Percentiles rank a stretch among this genome's conserved stretches.
Evolutionary conservation across 2,113 vertebrate genomes (phyloP).

Genomic region (Acinonyx jubatus): DNA sequence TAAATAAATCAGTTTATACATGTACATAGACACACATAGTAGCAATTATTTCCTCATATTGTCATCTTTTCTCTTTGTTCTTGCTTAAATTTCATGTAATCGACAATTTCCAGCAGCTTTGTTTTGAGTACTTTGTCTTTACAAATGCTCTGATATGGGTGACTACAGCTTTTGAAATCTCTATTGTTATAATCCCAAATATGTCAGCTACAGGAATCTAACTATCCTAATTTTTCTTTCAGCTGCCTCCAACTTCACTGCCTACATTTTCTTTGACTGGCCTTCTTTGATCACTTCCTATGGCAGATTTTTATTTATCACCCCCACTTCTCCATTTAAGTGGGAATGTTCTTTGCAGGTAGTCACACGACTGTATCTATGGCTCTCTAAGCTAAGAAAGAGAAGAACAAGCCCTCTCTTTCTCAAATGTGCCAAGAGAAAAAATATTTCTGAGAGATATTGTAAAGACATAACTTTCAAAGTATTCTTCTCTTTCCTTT

Average conservation of each 20-base stretch:
- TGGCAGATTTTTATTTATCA: neutral
- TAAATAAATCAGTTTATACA: neutral
- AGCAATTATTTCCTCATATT: conserved; percentile 39
- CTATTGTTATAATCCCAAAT: conserved; percentile 42
- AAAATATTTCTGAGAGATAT: neutral
- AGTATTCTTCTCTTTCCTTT: neutral
- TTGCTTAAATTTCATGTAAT: conserved; percentile 48
- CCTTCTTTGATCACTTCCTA: neutral
- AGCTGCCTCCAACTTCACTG: neutral
- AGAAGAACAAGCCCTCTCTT: neutral
- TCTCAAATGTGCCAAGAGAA: neutral
- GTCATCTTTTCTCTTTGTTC: conserved; percentile 40
- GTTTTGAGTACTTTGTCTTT: conserved; percentile 19
- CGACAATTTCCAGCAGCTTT: conserved; percentile 1
- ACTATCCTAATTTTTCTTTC: neutral
- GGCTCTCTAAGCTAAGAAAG: neutral
- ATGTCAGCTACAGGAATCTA: neutral
- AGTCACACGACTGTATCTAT: neutral
- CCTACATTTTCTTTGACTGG: conserved; percentile 5
- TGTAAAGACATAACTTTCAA: conserved; percentile 10
- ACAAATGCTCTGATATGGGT: conserved; percentile 16
- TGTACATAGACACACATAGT: neutral
- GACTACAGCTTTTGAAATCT: conserved; percentile 4
- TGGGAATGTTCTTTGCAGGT: neutral
- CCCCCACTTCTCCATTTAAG: neutral